phyloP scores from a whole-genome alignment of 2,888 invertebrate genomes.

The Calephelis perditalis region DNA sequence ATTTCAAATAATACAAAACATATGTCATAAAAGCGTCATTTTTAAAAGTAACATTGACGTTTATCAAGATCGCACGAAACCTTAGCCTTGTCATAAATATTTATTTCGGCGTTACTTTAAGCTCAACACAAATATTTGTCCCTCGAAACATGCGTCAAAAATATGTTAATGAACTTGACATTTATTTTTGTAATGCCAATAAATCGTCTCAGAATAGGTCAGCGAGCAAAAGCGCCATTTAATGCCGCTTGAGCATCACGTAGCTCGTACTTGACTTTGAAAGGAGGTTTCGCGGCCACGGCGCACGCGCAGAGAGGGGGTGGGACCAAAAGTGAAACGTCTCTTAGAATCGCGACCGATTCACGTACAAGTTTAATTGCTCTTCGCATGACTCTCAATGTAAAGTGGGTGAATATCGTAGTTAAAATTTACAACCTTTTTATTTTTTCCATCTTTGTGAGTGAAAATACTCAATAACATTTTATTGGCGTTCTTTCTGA shows the following conservation, averaged over 20 bases:
- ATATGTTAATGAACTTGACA: conserved; percentile 6
- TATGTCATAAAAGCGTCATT: no score
- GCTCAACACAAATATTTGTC: not conserved
- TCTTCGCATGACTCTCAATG: conserved; percentile 25
- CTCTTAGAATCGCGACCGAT: conserved; percentile 33
- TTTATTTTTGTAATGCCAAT: conserved; percentile 8
- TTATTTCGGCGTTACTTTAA: no score
- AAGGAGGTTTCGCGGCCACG: conserved; percentile 63
- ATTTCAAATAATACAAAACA: no score
- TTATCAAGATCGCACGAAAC: no score
- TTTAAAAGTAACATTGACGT: no score
- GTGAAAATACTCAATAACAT: conserved; percentile 15
- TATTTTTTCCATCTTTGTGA: conserved; percentile 4
- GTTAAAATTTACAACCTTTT: conserved; percentile 13
- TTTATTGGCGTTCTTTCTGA: conserved; percentile 10
- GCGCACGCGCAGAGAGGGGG: conserved; percentile 30
- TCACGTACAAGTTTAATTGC: conserved; percentile 24
- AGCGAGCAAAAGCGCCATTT: conserved; percentile 7
- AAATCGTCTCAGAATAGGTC: conserved; percentile 3
- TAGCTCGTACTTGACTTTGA: conserved; percentile 54
- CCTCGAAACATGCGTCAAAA: not conserved
- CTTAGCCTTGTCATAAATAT: no score
- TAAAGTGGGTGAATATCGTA: conserved; percentile 17
- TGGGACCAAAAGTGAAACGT: conserved; percentile 67
- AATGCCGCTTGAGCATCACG: conserved; percentile 24